Evolutionary conservation across 2,888 invertebrate genomes (phyloP).

Genomic region (Lumbricus terrestris): DNA sequence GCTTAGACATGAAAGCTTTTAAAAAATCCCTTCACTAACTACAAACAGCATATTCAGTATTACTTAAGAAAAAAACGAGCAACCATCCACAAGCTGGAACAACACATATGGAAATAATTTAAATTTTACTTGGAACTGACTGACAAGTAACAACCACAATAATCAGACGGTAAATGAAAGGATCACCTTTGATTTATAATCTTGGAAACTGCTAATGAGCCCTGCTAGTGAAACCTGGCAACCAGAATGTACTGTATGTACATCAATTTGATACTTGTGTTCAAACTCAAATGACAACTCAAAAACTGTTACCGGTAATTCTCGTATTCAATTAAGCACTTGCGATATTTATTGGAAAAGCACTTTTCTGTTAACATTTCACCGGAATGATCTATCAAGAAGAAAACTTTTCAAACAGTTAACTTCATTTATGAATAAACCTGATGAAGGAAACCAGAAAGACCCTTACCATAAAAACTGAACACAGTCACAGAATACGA

Average conservation of each 20-base stretch:
- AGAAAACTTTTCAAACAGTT: background rate
- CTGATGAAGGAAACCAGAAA: too few relatives aligned
- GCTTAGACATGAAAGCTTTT: background rate
- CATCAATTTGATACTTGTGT: background rate
- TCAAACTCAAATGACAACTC: background rate
- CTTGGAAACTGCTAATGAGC: background rate
- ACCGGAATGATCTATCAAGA: background rate
- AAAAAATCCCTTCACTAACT: background rate
- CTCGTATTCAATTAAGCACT: background rate
- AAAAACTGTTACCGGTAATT: background rate
- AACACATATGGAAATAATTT: background rate
- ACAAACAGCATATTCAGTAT: background rate
- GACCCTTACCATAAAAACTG: background rate
- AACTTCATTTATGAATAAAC: background rate
- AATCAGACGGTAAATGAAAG: background rate
- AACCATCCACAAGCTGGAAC: background rate
- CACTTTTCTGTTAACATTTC: background rate
- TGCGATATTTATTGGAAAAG: background rate
- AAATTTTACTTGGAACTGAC: background rate
- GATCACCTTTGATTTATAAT: background rate
- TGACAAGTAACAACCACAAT: background rate
- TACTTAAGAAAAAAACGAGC: background rate
- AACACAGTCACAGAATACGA: background rate
- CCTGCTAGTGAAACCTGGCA: background rate
- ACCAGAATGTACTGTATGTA: background rate